Evolutionary conservation across 2,797 vertebrate genomes (phyloP).

Genomic region (Heliangelus exortis): DNA sequence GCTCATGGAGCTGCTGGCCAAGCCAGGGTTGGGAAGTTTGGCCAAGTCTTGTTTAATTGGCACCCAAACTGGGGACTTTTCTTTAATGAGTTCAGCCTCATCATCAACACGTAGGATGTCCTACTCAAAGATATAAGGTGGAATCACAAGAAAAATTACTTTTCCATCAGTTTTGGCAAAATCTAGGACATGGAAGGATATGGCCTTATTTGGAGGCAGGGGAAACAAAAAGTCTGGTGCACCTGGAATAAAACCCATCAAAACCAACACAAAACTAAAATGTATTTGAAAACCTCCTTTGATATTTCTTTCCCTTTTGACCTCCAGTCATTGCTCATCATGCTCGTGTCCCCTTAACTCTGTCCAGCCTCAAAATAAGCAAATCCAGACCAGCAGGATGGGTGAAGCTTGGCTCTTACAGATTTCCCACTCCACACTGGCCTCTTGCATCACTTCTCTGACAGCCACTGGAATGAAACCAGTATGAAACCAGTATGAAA

Average conservation of each 20-base stretch:
- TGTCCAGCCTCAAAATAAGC: neutral
- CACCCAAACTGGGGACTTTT: neutral
- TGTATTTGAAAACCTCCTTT: neutral
- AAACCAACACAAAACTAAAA: neutral
- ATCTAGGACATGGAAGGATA: neutral
- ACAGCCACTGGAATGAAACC: neutral
- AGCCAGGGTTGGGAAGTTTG: neutral
- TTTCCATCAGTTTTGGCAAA: neutral
- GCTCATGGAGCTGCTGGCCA: neutral
- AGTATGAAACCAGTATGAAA: neutral
- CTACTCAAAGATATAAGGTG: neutral
- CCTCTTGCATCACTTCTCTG: neutral
- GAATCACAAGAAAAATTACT: neutral
- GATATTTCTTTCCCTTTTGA: neutral
- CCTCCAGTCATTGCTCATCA: neutral
- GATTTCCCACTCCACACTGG: neutral
- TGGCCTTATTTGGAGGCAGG: neutral
- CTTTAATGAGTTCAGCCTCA: neutral
- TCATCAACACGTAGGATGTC: neutral
- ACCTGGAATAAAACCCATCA: neutral
- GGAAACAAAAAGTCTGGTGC: neutral
- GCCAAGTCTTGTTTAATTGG: neutral
- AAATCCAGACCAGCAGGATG: neutral
- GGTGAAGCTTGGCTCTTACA: neutral
- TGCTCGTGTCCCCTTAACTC: neutral